These are phyloP conservation scores for Tychaedon coryphoeus DNA, from an alignment of 2,113 vertebrate species.

Conservation along the genomic window DNA sequence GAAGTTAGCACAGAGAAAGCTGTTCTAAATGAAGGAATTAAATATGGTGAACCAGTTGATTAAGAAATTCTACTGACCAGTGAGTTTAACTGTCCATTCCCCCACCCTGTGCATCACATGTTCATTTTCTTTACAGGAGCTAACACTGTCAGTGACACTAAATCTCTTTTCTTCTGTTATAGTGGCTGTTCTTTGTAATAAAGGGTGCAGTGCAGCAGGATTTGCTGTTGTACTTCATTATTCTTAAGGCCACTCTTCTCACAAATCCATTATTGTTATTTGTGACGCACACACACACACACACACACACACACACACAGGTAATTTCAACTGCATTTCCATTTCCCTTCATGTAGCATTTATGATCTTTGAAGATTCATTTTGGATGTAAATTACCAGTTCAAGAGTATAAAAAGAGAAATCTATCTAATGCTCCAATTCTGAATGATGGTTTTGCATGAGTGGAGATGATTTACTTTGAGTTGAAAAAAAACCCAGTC, in stretches of 20 bases:
- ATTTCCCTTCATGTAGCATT: neutral
- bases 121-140: neutral
- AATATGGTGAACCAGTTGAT: neutral
- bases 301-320: neutral
- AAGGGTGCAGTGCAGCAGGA: neutral
- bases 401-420: neutral
- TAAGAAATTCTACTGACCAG: neutral
- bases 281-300: neutral
- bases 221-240: neutral
- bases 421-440: neutral
- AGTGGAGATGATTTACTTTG: neutral
- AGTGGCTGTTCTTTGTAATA: neutral
- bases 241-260: neutral
- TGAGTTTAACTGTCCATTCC: neutral
- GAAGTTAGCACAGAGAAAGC: neutral
- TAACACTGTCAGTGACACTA: neutral
- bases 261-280: neutral
- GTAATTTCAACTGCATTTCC: neutral
- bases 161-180: neutral
- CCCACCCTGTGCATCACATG: neutral
- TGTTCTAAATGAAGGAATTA: neutral
- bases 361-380: neutral
- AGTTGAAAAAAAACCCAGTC: conserved; percentile 16
- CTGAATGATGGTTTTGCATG: neutral
- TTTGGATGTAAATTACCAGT: conserved; percentile 23